These are phyloP conservation scores for Pipistrellus pipistrellus DNA, from an alignment of 2,797 vertebrate genomes.

Conservation along the genomic window DNA sequence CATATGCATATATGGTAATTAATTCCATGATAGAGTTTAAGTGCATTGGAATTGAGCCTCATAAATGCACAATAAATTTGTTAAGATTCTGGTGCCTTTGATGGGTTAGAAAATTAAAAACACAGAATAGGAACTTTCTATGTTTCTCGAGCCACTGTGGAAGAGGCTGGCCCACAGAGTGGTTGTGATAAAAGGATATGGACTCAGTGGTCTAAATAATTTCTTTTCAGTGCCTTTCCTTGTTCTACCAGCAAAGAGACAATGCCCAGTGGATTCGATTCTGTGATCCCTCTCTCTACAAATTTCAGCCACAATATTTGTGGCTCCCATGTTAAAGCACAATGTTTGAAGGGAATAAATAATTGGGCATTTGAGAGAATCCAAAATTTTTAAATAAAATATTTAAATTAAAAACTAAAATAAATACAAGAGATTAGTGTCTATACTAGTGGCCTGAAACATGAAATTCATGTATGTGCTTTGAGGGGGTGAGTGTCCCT, in stretches of 20 bases:
- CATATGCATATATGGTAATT: background rate
- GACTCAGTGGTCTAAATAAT: background rate
- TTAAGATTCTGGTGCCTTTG: background rate
- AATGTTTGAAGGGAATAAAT: constrained; percentile 12
- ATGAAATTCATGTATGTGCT: too few relatives aligned
- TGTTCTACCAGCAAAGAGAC: background rate
- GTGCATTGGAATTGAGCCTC: background rate
- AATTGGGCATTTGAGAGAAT: background rate
- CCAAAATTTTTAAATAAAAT: background rate
- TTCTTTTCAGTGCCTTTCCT: constrained; percentile 16
- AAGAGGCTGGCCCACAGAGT: background rate
- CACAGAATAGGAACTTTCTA: background rate
- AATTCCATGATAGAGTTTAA: background rate
- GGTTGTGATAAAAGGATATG: background rate
- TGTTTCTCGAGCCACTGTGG: background rate
- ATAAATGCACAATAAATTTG: background rate
- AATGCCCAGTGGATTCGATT: background rate
- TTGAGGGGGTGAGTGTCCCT: too few relatives aligned
- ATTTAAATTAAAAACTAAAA: background rate
- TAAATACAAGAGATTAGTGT: constrained; percentile 10
- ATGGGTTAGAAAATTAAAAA: background rate
- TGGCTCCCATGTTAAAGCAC: background rate
- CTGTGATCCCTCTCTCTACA: background rate
- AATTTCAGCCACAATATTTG: background rate
- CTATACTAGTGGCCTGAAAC: background rate